Evolutionary conservation across 2,888 invertebrate species (phyloP).

Genomic region (Acleris literana): DNA sequence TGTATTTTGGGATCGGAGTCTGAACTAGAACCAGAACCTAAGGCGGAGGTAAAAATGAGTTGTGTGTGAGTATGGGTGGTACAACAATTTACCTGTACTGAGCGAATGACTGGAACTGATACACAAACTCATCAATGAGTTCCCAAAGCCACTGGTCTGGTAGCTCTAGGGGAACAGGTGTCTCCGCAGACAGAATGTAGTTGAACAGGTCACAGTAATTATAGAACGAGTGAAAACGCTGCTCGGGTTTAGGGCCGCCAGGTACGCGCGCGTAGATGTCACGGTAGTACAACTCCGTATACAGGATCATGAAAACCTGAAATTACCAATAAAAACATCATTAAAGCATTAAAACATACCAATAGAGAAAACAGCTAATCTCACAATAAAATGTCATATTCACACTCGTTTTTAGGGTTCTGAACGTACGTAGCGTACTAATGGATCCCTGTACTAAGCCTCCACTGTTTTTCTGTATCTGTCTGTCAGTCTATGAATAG

Average conservation of each 20-base stretch:
- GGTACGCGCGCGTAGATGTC: constrained; percentile 97
- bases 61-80: not conserved
- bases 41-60: too few species aligned
- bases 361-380: too few species aligned
- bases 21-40: too few species aligned
- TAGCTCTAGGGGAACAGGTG: constrained; percentile 94
- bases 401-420: too few species aligned
- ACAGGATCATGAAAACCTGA: constrained; percentile 95
- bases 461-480: too few species aligned
- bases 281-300: constrained; percentile 98
- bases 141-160: constrained; percentile 99
- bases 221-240: constrained; percentile 97
- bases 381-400: too few species aligned
- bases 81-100: constrained; percentile 86
- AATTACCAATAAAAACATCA: constrained; percentile 50
- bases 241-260: constrained; percentile 94
- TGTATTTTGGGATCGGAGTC: too few species aligned
- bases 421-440: too few species aligned
- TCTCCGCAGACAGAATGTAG: constrained; percentile 94
- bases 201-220: constrained; percentile 99
- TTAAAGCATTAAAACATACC: too few species aligned
- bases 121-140: constrained; percentile 99
- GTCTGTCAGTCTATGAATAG: too few species aligned
- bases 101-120: constrained; percentile 96
- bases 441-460: too few species aligned